A percentile compares a stretch with the other conserved stretches of the same genome.
These are phyloP conservation scores for Loris lydekkerianus DNA, from an alignment of 2,797 vertebrate genomes.

Conservation along the genomic window DNA sequence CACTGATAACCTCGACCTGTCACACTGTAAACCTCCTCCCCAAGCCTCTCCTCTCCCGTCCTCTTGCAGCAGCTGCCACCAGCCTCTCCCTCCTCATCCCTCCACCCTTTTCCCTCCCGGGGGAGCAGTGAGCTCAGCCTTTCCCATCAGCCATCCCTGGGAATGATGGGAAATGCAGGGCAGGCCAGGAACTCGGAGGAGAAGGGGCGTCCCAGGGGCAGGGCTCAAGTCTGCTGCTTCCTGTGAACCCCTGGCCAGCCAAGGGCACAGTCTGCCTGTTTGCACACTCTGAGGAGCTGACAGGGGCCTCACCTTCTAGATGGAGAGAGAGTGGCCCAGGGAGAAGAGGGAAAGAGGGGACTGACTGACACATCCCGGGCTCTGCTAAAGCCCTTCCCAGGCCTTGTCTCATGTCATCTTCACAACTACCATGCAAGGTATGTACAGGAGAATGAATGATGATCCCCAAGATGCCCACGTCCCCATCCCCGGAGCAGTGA, in stretches of 20 bases:
- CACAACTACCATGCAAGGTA: not conserved
- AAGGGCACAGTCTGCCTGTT: not conserved
- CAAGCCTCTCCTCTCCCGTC: not conserved
- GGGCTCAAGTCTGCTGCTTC: not conserved
- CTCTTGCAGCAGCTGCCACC: not conserved
- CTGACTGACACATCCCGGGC: not conserved
- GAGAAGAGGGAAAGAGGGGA: not conserved
- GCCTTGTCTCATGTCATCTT: not conserved
- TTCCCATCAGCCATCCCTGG: constrained; percentile 80
- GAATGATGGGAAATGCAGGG: constrained; percentile 80
- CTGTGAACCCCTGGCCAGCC: not conserved
- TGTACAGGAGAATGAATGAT: not conserved
- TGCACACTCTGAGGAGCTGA: not conserved
- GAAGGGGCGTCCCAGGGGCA: not conserved
- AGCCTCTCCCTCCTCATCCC: constrained; percentile 67
- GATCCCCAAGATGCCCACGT: not conserved
- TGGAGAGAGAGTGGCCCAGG: not conserved
- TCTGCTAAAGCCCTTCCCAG: not conserved
- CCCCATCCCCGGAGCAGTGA: not conserved
- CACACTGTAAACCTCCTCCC: not conserved
- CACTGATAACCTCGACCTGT: not conserved
- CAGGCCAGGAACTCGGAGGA: constrained; percentile 63
- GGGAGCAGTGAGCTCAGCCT: constrained; percentile 81
- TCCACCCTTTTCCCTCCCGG: constrained; percentile 40
- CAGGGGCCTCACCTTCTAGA: not conserved